Base-by-base conservation (phyloP, 2,888 invertebrate genomes). In the Ormyrus thymus region DNA sequence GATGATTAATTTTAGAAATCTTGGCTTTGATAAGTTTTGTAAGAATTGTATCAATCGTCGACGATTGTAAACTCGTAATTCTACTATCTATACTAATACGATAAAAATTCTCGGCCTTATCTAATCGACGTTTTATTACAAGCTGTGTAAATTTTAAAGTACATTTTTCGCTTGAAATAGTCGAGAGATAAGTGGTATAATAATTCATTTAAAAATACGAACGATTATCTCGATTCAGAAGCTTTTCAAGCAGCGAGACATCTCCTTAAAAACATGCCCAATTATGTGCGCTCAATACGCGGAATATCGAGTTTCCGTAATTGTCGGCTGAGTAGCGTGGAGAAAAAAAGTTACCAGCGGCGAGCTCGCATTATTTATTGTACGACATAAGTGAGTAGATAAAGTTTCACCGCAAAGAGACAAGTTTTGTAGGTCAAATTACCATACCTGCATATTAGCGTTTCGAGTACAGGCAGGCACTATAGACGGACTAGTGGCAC, bases 381-480 rank as follows among this genome's bases (percentile, higher is more conserved):
- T 65, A 50, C 65, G 43, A 15, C 46, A n/a, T 68, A 65, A 56
- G 50, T 43, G n/a, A 29, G 15, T 6, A 59, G 51, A 66, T 75
- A 48, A 59, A 66, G 51, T 43, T 6, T 50, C n/a, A 53, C 51
- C 11, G 15, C 59, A 29, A 51, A 15, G 55, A 64, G 58, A 73
- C 69, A 50, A 69, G 55, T 62, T 69, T 76, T 76, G 58, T 76
- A 70, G 76, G 64, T 70, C 70, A 46, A 64, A 76, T 76, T 70
- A 76, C 58, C 69, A 76, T 76, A 70, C 15, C 58, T 64, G 70
- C 70, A 64, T 51, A 51, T 51, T 11, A 70, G 48, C 10, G 48
- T 6, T 51, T 8, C 10, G 1, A 7, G 2, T 8, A 56, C 3
- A 9, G 0, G 45, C 15, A 65, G n/a, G 45, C 9, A 15, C 13